Evolutionary conservation across 2,797 vertebrate genomes (phyloP).

Genomic region (Sebastes aleutianus): DNA sequence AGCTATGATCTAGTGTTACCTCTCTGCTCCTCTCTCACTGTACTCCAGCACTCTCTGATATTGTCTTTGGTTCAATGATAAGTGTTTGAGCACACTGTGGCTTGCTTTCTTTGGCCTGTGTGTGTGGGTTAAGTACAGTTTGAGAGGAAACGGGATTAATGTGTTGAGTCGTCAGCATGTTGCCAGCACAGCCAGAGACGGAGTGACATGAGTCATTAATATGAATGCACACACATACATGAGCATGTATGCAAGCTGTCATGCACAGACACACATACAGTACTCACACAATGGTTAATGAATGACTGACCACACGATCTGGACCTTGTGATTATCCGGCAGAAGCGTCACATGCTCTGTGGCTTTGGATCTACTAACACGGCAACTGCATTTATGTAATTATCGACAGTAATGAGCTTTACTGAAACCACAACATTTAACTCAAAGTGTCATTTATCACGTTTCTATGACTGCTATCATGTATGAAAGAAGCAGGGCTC

Average conservation of each 20-base stretch:
- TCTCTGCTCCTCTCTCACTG: conserved; percentile 15
- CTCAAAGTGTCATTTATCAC: neutral
- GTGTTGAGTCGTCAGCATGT: conserved; percentile 62
- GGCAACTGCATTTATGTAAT: neutral
- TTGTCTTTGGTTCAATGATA: conserved; percentile 51
- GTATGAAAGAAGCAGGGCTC: neutral
- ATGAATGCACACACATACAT: neutral
- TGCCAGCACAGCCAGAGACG: conserved; percentile 37
- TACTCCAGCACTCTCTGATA: conserved; percentile 18
- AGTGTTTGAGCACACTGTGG: conserved; percentile 36
- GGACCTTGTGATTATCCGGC: conserved; percentile 13
- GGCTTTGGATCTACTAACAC: neutral
- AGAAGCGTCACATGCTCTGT: neutral
- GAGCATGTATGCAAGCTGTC: neutral
- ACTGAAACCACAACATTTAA: neutral
- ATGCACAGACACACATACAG: neutral
- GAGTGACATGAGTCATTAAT: conserved; percentile 52
- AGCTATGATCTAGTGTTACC: conserved; percentile 40
- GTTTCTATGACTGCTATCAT: neutral
- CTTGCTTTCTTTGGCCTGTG: conserved; percentile 13
- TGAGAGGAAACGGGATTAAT: conserved; percentile 54
- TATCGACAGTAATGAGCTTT: neutral
- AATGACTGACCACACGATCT: conserved; percentile 13
- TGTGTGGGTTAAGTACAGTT: conserved; percentile 40
- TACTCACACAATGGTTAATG: neutral